Evolutionary conservation across 2,797 vertebrate genomes (phyloP).

Genomic region (Meriones psammophilus): DNA sequence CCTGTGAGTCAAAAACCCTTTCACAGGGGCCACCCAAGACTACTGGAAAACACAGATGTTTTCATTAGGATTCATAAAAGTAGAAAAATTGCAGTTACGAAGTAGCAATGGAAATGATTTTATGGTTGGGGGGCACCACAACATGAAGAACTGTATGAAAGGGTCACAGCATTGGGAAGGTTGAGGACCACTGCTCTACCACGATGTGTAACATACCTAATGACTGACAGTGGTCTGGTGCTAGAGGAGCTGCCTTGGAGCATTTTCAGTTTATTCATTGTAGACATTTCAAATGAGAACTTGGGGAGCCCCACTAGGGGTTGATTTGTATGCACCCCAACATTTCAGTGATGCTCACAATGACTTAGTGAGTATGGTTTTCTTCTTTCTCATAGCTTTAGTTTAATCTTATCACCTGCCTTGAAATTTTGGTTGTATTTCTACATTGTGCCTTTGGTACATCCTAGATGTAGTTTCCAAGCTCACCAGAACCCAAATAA

Average conservation of each 20-base stretch:
- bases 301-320: not conserved
- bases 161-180: not conserved
- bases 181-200: not conserved
- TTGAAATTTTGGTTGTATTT: not conserved
- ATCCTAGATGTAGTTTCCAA: not conserved
- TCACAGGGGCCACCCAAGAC: not conserved
- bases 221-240: not conserved
- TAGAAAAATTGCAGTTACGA: not conserved
- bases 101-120: not conserved
- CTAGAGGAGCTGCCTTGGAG: not conserved
- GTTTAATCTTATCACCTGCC: conserved; percentile 40
- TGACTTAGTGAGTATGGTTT: not conserved
- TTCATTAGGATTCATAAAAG: not conserved
- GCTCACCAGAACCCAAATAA: not conserved
- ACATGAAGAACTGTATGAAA: not conserved
- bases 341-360: not conserved
- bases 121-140: not conserved
- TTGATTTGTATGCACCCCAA: not conserved
- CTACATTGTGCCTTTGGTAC: not conserved
- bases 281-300: not conserved
- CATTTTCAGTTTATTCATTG: not conserved
- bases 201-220: not conserved
- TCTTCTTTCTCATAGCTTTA: conserved; percentile 31
- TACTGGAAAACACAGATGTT: not conserved
- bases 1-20: not conserved